Evolutionary conservation across 2,113 vertebrate species (phyloP), one percentile per base, ranked within the genome.

Genomic region (Ceyx cyanopectus): DNA sequence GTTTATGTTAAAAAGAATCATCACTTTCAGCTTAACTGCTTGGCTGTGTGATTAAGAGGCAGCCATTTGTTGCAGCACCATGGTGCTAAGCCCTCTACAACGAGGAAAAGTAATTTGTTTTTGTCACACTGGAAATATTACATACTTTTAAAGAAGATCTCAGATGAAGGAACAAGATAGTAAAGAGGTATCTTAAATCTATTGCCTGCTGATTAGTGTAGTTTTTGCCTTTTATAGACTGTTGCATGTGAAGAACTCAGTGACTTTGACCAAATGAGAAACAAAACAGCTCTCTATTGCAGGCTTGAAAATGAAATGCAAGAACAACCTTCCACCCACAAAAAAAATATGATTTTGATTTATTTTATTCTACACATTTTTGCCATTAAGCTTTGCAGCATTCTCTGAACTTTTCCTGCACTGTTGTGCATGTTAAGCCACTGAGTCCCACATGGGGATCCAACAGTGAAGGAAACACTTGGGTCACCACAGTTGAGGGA

Each of bases 331-430:
- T 91, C 74, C 43, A 20, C 81, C 81, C 93, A 70, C 81, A 86
- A 85, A 85, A 90, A 40, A 93, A 85, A 79, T 23, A 96, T 89
- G 92, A 95, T 73, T 89, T 91, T 89, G 78, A 75, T 96, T 92
- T 93, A 85, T 94, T 90, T 92, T 70, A 73, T 89, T 93, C 86
- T 92, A 84, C 76, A 89, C 93, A 95, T 90, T 95, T 96, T 96
- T 96, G 80, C 66, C 73, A 93, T 94, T 94, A 95, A 53, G 58
- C 56, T 93, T 78, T 61, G 53, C 63, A 82, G 88, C 1, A 0
- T 82, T 56, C 54, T 92, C 60, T 94, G 62, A 85, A 73, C n/a
- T 88, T 92, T 22, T 85, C 63, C 60, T 43, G 61, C 10, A 9
- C 37, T 80, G 45, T 74, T 94, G 40, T 91, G 84, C 89, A 80